Base-by-base conservation (phyloP, 1,140 invertebrate species). In the Dendroctonus valens region DNA sequence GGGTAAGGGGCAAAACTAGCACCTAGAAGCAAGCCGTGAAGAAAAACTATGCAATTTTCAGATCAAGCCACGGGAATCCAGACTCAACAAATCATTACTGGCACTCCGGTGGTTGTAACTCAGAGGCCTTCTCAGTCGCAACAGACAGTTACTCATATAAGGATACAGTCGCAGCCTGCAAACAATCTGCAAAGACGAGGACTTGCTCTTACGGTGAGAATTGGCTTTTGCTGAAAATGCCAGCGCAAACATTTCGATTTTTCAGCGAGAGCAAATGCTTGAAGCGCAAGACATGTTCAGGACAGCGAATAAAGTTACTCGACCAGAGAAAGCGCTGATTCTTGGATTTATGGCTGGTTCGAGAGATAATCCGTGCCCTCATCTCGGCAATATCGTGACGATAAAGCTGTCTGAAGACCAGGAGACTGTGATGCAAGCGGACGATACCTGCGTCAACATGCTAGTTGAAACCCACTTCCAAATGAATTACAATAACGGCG, bases 251-350 rank as follows among this genome's bases (percentile, higher is more conserved):
- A 52, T 42, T 15, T 52, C 44, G 11, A 66, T 65, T 61, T 77
- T 75, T 70, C 77, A 91, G 89, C 89, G 92, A 77, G 95, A 97
- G 79, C 94, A 97, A 88, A 96, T 98, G 88, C 82, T 94, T 73
- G 94, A 97, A 80, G 96, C 96, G 2, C 94, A 97, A 80, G 94
- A 98, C 79, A 97, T 98, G 93, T 98, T 98, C 83, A 85, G 90
- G 62, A 96, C 91, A 70, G 95, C 95, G 39, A 98, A 98, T 77
- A 91, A 93, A 79, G 94, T 98, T 46, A 97, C 95, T 0, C 81
- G 96, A 70, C 94, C 95, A 3, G 96, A 98, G 73, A 98, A 98
- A 77, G 95, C 96, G 44, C 88, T 98, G 41, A 99, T 99, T 75
- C 84, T 99, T 26, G 95, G 96, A 67, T 99, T 99, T 75, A 98